Evolutionary conservation across 1,140 invertebrate species (phyloP).

Genomic region (Lethocerus indicus): DNA sequence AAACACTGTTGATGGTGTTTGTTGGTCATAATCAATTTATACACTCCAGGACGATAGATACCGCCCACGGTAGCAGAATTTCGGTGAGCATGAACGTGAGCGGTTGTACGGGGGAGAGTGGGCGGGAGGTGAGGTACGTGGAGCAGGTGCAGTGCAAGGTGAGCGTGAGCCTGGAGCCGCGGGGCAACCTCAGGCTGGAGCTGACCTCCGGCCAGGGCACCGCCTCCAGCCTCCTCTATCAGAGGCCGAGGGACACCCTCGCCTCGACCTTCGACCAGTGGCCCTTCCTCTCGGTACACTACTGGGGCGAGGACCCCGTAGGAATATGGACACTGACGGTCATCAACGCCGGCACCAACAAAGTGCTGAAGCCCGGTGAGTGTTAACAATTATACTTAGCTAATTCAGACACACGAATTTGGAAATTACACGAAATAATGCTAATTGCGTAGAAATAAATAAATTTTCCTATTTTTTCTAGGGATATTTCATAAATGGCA

Average conservation of each 20-base stretch:
- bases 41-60: too few species aligned
- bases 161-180: conserved; percentile 69
- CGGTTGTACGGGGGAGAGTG: conserved; percentile 61
- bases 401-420: too few species aligned
- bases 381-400: too few species aligned
- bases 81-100: conserved; percentile 54
- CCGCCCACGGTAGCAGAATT: background rate
- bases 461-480: conserved; percentile 21
- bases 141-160: conserved; percentile 87
- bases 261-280: conserved; percentile 90
- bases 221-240: conserved; percentile 70
- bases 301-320: conserved; percentile 86
- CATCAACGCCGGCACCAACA: conserved; percentile 55
- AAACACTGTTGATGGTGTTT: too few species aligned
- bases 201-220: conserved; percentile 81
- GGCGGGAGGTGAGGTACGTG: conserved; percentile 74
- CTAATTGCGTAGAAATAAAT: too few species aligned
- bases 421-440: too few species aligned
- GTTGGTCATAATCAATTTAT: too few species aligned
- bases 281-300: conserved; percentile 94
- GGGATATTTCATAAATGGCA: conserved; percentile 79
- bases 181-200: conserved; percentile 66
- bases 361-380: conserved; percentile 3
- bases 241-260: conserved; percentile 71
- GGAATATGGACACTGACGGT: conserved; percentile 87